Evolutionary conservation across 2,113 vertebrate genomes (phyloP).

Genomic region (Pleuronectes platessa): DNA sequence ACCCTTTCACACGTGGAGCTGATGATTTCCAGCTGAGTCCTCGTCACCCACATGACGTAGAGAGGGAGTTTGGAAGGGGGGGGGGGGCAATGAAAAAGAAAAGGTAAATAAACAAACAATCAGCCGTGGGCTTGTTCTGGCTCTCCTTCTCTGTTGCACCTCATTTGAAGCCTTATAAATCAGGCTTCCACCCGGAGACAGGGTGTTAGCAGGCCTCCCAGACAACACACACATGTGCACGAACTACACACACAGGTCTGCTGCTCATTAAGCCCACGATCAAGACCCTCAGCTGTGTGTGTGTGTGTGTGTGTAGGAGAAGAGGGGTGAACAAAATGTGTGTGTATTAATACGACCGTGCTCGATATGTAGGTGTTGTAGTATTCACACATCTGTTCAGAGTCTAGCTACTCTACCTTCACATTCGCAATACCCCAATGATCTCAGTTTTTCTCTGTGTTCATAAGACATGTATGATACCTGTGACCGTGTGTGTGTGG

Average conservation of each 20-base stretch:
- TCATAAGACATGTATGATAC: conserved; percentile 8
- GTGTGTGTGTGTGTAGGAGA: too few relatives aligned
- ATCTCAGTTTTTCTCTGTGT: too few relatives aligned
- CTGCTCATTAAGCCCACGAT: conserved; percentile 78
- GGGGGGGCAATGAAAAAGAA: conserved; percentile 52
- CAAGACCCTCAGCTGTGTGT: conserved; percentile 56
- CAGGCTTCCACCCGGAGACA: conserved; percentile 76
- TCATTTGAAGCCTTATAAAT: conserved; percentile 83
- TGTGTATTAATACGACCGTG: conserved; percentile 18
- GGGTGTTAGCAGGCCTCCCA: conserved; percentile 76
- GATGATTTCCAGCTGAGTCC: conserved; percentile 55
- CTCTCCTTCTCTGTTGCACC: conserved; percentile 77
- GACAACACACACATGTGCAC: conserved; percentile 50
- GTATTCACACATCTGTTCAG: conserved; percentile 17
- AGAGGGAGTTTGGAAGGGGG: neutral
- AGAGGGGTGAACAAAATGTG: neutral
- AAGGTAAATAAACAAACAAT: conserved; percentile 83
- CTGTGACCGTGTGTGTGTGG: neutral
- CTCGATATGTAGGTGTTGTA: conserved; percentile 1
- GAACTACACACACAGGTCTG: conserved; percentile 62
- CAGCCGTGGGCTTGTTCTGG: conserved; percentile 73
- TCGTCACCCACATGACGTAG: conserved; percentile 20
- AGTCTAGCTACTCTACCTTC: conserved; percentile 52
- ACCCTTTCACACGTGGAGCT: conserved; percentile 48
- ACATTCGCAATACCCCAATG: neutral